Conservation (phyloP, 2,797 vertebrate species). For the Pseudocheirus occidentalis region DNA sequence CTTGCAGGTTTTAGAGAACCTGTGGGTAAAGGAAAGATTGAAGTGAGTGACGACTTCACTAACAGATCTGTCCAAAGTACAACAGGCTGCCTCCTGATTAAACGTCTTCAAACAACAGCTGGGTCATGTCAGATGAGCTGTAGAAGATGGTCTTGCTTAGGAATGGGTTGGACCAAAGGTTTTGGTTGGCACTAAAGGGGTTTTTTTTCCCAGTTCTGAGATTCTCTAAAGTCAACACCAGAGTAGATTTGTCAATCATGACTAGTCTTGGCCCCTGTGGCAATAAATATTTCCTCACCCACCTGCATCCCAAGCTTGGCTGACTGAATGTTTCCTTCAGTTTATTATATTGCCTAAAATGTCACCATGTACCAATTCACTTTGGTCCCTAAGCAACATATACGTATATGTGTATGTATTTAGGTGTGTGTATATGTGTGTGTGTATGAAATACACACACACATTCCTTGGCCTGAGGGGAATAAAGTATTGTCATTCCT, state of each 20-base stretch:
- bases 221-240: background rate
- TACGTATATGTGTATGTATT: background rate
- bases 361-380: background rate
- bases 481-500: background rate
- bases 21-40: background rate
- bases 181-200: background rate
- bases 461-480: background rate
- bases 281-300: background rate
- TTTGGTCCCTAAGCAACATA: background rate
- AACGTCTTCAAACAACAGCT: background rate
- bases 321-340: background rate
- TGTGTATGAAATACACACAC: background rate
- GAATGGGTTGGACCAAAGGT: background rate
- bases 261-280: background rate
- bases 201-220: background rate
- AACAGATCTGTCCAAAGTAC: background rate
- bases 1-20: background rate
- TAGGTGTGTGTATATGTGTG: too few species aligned
- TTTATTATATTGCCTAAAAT: background rate
- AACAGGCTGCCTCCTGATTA: background rate
- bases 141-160: background rate
- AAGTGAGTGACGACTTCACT: background rate
- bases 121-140: background rate
- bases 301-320: background rate
- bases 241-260: background rate